phyloP scores from a whole-genome alignment of 2,797 vertebrate species.

The Phrynocephalus forsythii region DNA sequence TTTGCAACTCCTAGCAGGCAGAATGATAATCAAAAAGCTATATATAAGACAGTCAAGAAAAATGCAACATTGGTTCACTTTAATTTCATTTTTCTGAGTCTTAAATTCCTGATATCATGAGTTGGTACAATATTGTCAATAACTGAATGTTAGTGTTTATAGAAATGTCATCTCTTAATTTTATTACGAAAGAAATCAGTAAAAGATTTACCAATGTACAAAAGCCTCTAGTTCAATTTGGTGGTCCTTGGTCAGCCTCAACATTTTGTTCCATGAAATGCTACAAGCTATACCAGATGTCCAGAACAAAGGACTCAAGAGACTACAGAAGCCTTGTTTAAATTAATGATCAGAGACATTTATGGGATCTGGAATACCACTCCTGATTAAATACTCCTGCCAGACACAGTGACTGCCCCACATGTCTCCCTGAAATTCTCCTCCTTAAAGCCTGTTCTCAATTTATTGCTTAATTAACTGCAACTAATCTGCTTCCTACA shows the following conservation, averaged over 20 bases:
- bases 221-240: neutral
- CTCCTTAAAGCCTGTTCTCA: neutral
- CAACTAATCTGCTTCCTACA: slow-evolving; percentile 11
- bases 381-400: slow-evolving; percentile 13
- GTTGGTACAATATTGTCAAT: neutral
- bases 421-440: slow-evolving; percentile 1
- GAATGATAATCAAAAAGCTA: neutral
- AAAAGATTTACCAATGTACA: neutral
- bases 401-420: slow-evolving; percentile 1
- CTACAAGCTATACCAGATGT: slow-evolving; percentile 7
- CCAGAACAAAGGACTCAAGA: neutral
- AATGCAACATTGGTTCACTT: neutral
- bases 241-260: neutral
- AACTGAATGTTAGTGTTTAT: neutral
- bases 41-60: neutral
- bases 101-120: neutral
- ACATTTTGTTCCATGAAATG: slow-evolving; percentile 6
- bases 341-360: slow-evolving; percentile 8
- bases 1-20: neutral
- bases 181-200: neutral
- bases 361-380: slow-evolving; percentile 7
- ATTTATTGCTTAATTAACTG: slow-evolving; percentile 22
- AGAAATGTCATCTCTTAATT: neutral
- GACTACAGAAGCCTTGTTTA: neutral
- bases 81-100: neutral